A percentile compares a stretch with the other conserved stretches of the same genome.
Evolutionary conservation across 2,113 vertebrate species (phyloP).

Genomic region (Micronycteris hirsuta): DNA sequence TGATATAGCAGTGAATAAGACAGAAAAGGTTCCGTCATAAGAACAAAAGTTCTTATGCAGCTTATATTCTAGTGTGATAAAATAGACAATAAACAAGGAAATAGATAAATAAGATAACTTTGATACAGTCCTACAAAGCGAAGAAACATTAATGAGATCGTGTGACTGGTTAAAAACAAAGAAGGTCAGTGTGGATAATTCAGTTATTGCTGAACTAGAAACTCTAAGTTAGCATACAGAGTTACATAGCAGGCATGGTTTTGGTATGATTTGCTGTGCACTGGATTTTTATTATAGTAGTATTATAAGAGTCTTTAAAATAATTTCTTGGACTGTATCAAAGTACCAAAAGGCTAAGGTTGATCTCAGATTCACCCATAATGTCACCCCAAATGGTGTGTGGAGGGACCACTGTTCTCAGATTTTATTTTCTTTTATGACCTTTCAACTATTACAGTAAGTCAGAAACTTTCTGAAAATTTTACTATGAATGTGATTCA

Average conservation of each 20-base stretch:
- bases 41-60: not conserved
- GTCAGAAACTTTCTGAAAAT: not conserved
- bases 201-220: not conserved
- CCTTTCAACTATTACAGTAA: not conserved
- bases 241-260: not conserved
- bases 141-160: not conserved
- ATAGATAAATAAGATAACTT: not conserved
- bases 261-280: not conserved
- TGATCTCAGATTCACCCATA: not conserved
- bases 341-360: not conserved
- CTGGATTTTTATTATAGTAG: not conserved
- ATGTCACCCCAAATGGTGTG: not conserved
- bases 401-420: not conserved
- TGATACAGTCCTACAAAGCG: not conserved
- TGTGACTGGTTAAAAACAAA: not conserved
- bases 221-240: not conserved
- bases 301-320: not conserved
- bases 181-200: not conserved
- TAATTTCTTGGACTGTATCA: not conserved
- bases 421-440: not conserved
- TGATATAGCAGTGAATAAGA: not conserved
- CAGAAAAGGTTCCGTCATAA: not conserved
- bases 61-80: not conserved
- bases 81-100: not conserved
- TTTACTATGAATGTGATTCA: constrained; percentile 4